A percentile compares a stretch with the other conserved stretches of the same genome.
Evolutionary conservation across 2,113 vertebrate species (phyloP).

Genomic region (Thalassarche chlororhynchos): DNA sequence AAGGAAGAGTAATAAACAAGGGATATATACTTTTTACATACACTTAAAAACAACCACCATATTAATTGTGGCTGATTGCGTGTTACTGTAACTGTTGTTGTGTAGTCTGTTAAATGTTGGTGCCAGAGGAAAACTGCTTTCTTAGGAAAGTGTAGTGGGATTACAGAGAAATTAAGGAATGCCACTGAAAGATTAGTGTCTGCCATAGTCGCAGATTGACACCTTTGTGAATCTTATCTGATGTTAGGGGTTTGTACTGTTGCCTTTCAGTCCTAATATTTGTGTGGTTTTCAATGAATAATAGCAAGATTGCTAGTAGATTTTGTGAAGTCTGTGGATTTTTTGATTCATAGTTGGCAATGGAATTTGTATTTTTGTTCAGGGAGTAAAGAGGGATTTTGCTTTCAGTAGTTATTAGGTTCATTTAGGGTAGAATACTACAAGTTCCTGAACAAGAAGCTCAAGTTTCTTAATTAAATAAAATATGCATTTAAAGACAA

Average conservation of each 20-base stretch:
- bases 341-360: not conserved
- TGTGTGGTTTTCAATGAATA: not conserved
- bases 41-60: rapidly evolving
- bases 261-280: not conserved
- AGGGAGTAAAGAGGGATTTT: not conserved
- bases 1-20: not conserved
- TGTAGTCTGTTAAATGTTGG: not conserved
- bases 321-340: not conserved
- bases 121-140: not conserved
- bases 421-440: not conserved
- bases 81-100: not conserved
- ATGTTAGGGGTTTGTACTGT: not conserved
- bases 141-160: not conserved
- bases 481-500: not conserved
- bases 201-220: not conserved
- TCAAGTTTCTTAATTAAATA: not conserved
- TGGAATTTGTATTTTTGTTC: not conserved
- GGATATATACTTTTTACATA: not conserved
- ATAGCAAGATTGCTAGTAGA: too few species aligned
- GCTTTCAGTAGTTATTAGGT: not conserved
- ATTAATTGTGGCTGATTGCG: not conserved
- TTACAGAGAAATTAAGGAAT: not conserved
- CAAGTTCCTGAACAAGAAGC: not conserved
- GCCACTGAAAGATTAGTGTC: not conserved
- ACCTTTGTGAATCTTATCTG: not conserved